Base-by-base conservation (phyloP, 1,140 invertebrate genomes). In the Drosophila simulans region DNA sequence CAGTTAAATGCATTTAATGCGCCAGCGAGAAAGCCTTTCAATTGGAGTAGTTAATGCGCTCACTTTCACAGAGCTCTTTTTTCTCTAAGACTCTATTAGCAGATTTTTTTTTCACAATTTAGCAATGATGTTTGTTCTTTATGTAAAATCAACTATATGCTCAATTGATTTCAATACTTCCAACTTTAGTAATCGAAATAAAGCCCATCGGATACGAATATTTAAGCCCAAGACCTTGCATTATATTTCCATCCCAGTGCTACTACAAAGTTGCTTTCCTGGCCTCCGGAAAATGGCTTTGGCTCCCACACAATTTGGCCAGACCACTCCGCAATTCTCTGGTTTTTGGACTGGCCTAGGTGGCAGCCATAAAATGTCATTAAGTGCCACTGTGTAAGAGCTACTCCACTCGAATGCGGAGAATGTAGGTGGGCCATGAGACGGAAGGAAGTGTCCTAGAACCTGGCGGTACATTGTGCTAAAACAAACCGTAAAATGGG, bases 361-460 rank as follows among this genome's bases (percentile, higher is more conserved):
- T 77, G 73, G 13, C 73, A 52, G 39, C 64, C 74, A 77, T 77
- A 77, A 77, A 77, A 69, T 46, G 55, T 70, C 73, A 77, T 77
- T 77, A 77, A 70, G 64, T 62, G 74, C 42, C 63, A 42, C 49
- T 48, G 53, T 57, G 57, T 54, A 4, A 13, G 51, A 39, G 20
- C 8, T 39, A 8, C 42, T 39, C 20, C 64, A 20, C 17, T 13
- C 11, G 12, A 17, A 25, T 10, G 22, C 8, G 46, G 4, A 17
- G 39, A 13, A 8, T 11, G 27, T n/a, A 13, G 20, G 42, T 7
- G n/a, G 42, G 40, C 25, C 4, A 15, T 25, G 31, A 3, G 15
- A 7, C 10, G 42, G 17, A 10, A 22, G 52, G 35, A 11, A 20
- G 54, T 62, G 54, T 62, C 25, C 53, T 15, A 13, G 3, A 4